Evolutionary conservation across 2,888 invertebrate species (phyloP).

Genomic region (Thyatira batis): DNA sequence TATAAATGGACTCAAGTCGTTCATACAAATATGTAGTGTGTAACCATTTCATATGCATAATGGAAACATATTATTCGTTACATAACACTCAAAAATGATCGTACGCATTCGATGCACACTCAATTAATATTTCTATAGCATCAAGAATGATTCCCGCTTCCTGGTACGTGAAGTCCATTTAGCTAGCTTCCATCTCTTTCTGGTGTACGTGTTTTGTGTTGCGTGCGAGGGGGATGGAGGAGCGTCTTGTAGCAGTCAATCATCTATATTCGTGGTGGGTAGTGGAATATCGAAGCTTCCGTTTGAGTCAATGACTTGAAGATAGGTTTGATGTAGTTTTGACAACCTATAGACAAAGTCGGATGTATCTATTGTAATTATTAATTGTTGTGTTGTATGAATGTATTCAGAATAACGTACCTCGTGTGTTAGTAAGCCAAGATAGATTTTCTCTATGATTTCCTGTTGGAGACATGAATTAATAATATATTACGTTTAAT

Average conservation of each 20-base stretch:
- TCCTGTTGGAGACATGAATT: too few relatives aligned
- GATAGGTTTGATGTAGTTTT: constrained; percentile 28
- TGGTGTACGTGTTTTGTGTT: constrained; percentile 15
- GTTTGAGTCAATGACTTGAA: constrained; percentile 72
- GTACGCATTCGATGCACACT: constrained; percentile 43
- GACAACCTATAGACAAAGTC: background rate
- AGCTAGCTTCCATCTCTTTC: constrained; percentile 47
- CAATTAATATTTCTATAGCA: constrained; percentile 75
- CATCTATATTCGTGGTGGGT: constrained; percentile 80
- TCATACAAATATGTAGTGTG: background rate
- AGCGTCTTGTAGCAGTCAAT: constrained; percentile 71
- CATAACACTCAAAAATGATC: constrained; percentile 35
- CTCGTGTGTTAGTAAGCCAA: background rate
- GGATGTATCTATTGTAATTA: background rate
- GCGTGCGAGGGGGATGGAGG: constrained; percentile 42
- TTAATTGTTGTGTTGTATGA: background rate
- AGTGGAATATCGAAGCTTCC: constrained; percentile 79
- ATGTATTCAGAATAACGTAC: too few relatives aligned
- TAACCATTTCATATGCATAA: background rate
- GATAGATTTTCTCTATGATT: too few relatives aligned
- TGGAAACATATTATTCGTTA: constrained; percentile 9
- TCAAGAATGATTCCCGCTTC: constrained; percentile 75
- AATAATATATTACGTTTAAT: too few relatives aligned
- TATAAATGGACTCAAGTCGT: background rate
- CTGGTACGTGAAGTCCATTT: constrained; percentile 77